Evolutionary conservation across 2,888 invertebrate species (phyloP).

Genomic region (Drosophila antonietae): DNA sequence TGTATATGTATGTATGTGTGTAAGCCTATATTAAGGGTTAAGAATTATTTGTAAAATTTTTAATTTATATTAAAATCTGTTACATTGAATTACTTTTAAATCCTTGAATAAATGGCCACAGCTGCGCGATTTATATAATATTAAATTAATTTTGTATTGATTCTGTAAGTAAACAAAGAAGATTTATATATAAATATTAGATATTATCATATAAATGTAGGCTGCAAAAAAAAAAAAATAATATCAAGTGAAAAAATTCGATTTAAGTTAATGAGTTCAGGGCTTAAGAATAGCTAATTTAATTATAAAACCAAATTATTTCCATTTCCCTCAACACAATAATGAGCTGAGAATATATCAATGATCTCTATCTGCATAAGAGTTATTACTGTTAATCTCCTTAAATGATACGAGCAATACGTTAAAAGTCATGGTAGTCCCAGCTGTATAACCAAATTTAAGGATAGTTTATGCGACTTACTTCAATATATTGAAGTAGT

Average conservation of each 20-base stretch:
- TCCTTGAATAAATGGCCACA: background rate
- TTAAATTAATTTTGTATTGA: background rate
- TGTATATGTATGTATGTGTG: background rate
- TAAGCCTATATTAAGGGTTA: slow-evolving; percentile 6
- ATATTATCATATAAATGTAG: background rate
- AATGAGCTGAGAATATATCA: background rate
- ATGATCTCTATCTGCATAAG: no score
- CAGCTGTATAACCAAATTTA: no score
- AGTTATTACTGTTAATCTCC: no score
- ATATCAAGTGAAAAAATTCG: no score
- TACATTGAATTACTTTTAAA: background rate
- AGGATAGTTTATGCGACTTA: no score
- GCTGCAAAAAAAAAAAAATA: no score
- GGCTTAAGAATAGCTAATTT: no score
- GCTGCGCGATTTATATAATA: background rate
- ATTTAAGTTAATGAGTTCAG: no score
- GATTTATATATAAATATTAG: background rate
- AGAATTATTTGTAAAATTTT: slow-evolving; percentile 16
- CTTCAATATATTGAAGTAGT: no score
- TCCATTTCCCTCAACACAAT: background rate
- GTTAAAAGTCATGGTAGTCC: no score
- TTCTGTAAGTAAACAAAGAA: background rate
- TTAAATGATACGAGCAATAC: no score
- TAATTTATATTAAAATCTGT: slow-evolving; percentile 6
- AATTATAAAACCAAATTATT: background rate